These are phyloP conservation scores for Andrena trimmerana DNA, from an alignment of 2,888 invertebrate genomes.

Conservation along the genomic window DNA sequence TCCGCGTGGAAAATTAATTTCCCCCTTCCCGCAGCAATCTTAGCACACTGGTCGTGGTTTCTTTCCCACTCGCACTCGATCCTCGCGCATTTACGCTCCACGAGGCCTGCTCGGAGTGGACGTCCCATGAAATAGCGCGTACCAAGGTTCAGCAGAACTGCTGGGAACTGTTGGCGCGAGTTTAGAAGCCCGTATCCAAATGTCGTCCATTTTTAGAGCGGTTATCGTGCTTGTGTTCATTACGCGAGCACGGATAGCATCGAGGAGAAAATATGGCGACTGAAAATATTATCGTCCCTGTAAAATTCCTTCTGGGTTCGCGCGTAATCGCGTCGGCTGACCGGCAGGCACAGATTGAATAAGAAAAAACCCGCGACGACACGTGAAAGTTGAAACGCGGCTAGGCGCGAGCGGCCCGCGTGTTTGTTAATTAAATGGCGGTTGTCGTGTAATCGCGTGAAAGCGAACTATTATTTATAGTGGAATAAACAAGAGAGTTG, in stretches of 20 bases:
- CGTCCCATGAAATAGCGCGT: neutral
- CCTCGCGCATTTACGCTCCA: neutral
- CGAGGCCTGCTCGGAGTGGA: neutral
- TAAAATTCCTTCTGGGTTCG: slow-evolving; percentile 38
- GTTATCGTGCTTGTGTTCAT: slow-evolving; percentile 22
- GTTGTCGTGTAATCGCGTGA: slow-evolving; percentile 29
- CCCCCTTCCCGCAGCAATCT: neutral
- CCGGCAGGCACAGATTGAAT: slow-evolving; percentile 18
- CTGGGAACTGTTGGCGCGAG: neutral
- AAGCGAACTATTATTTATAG: slow-evolving; percentile 37
- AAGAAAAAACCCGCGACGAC: slow-evolving; percentile 22
- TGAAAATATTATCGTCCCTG: slow-evolving; percentile 47
- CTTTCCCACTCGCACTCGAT: neutral
- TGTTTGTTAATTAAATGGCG: slow-evolving; percentile 39
- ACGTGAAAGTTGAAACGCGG: slow-evolving; percentile 20
- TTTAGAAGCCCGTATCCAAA: neutral
- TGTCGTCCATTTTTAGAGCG: neutral
- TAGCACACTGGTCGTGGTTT: neutral
- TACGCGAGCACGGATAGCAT: slow-evolving; percentile 17
- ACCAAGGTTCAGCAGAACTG: neutral
- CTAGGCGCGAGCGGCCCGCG: no score
- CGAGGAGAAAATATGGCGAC: slow-evolving; percentile 42
- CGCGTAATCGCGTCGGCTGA: slow-evolving; percentile 45
- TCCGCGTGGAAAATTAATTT: slow-evolving; percentile 34
- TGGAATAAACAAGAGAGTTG: slow-evolving; percentile 3